Conservation (phyloP, 2,797 vertebrate genomes). For the Pantherophis vulpinus region DNA sequence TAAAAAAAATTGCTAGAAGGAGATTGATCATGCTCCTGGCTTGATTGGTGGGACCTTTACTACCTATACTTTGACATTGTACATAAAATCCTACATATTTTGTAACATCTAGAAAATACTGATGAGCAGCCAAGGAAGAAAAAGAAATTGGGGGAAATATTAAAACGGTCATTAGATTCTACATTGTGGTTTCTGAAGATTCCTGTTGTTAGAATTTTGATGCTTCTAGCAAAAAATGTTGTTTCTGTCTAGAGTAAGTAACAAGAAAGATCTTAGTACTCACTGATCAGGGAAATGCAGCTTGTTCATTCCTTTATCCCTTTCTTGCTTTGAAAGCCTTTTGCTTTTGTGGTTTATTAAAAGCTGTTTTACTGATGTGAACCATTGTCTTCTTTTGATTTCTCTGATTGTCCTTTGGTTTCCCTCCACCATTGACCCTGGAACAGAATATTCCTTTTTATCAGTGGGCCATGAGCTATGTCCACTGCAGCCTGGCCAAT, state of each 20-base stretch:
- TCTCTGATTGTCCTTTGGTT: neutral
- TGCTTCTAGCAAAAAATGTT: neutral
- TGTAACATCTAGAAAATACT: neutral
- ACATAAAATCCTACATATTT: neutral
- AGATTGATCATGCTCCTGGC: neutral
- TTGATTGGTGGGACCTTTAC: neutral
- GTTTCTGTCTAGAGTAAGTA: neutral
- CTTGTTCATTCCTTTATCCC: neutral
- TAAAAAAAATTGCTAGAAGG: neutral
- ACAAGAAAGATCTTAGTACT: neutral
- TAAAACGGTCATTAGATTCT: neutral
- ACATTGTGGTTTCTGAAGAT: neutral
- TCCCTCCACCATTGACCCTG: neutral
- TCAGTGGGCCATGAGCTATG: neutral
- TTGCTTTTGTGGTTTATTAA: neutral
- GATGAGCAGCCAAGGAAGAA: neutral
- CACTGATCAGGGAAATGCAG: neutral
- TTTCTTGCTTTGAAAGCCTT: neutral
- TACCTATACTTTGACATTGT: neutral
- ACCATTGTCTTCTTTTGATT: neutral
- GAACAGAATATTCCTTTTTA: neutral
- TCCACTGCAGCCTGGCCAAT: neutral
- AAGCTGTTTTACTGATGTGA: neutral
- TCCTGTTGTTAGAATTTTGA: neutral
- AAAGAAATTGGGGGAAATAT: neutral